Conservation (phyloP, 1,140 invertebrate species). For the Hestina assimilis region DNA sequence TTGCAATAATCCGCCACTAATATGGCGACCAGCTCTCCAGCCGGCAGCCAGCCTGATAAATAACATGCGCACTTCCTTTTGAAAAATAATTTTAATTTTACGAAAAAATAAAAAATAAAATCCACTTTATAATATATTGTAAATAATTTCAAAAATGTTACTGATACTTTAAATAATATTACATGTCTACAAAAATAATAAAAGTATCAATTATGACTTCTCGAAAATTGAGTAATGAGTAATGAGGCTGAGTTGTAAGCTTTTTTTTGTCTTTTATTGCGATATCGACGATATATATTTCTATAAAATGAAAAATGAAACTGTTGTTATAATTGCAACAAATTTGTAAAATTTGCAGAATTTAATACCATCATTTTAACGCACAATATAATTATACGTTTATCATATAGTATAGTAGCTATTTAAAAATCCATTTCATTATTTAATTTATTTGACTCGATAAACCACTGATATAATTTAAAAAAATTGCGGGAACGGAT, state of each 20-base stretch:
- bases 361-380: too few species aligned
- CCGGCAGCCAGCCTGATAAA: slow-evolving; percentile 59
- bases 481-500: neutral
- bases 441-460: too few species aligned
- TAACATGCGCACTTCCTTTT: slow-evolving; percentile 67
- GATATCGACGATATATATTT: too few species aligned
- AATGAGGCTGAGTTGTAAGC: neutral
- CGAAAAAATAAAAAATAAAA: slow-evolving; percentile 17
- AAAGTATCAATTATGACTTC: slow-evolving; percentile 9
- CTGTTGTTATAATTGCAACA: too few species aligned
- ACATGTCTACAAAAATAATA: neutral
- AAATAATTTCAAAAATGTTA: neutral
- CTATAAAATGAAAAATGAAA: too few species aligned
- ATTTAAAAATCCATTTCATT: too few species aligned
- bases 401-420: too few species aligned
- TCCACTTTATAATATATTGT: slow-evolving; percentile 8
- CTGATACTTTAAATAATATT: neutral
- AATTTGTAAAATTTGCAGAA: too few species aligned
- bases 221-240: slow-evolving; percentile 1
- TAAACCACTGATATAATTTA: neutral
- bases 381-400: too few species aligned
- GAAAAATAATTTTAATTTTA: slow-evolving; percentile 14
- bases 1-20: slow-evolving; percentile 79
- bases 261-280: slow-evolving; percentile 4
- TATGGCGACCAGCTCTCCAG: slow-evolving; percentile 82